A percentile compares a stretch with the other conserved stretches of the same genome.
Evolutionary conservation across 2,797 vertebrate species (phyloP).

Genomic region (Aldrovandia affinis): DNA sequence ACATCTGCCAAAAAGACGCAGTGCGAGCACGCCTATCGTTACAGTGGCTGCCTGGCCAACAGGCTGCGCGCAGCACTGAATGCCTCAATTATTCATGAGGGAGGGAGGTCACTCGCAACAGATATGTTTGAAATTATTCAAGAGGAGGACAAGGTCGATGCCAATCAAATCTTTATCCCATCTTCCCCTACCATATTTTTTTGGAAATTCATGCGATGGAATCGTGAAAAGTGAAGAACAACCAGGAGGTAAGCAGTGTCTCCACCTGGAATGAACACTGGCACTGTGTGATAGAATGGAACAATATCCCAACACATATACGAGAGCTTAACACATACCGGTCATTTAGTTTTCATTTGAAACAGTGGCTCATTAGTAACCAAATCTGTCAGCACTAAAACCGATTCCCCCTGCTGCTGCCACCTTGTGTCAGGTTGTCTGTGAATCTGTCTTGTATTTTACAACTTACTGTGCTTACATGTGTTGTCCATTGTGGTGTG

Average conservation of each 20-base stretch:
- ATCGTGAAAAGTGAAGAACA: not conserved
- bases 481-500: too few relatives aligned
- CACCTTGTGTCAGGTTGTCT: too few relatives aligned
- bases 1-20: conserved; percentile 16
- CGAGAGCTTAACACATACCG: too few relatives aligned
- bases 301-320: too few relatives aligned
- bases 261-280: not conserved
- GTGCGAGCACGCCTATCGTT: conserved; percentile 32
- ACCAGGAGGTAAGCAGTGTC: not conserved
- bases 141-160: conserved; percentile 60
- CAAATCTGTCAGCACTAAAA: too few relatives aligned
- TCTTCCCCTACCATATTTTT: conserved; percentile 43
- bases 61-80: conserved; percentile 23
- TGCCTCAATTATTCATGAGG: conserved; percentile 70
- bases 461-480: too few relatives aligned
- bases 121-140: conserved; percentile 72
- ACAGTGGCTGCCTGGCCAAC: not conserved
- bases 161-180: conserved; percentile 62
- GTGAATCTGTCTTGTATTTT: too few relatives aligned
- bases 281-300: not conserved
- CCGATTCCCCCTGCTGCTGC: too few relatives aligned
- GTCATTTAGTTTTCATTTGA: too few relatives aligned
- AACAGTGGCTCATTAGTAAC: too few relatives aligned
- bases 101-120: conserved; percentile 63
- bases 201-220: conserved; percentile 58